These are phyloP conservation scores for Xanthia icteritia DNA, from an alignment of 2,888 invertebrate genomes.

Conservation along the genomic window DNA sequence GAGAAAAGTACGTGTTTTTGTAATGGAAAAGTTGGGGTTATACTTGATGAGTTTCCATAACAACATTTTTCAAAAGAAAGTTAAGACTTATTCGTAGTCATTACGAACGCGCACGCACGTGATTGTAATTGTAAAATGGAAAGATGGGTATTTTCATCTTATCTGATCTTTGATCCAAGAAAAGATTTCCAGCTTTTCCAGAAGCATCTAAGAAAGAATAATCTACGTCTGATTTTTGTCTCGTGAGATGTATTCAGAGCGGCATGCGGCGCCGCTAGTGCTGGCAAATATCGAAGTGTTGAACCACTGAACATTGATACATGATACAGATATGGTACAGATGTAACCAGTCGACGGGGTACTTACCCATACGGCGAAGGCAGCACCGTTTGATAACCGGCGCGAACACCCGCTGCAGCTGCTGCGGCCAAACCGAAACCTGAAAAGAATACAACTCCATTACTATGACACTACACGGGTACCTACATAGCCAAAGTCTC, in stretches of 20 bases:
- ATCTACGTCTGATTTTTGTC: conserved; percentile 87
- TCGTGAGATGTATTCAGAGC: conserved; percentile 88
- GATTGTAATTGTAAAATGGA: conserved; percentile 13
- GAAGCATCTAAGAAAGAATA: conserved; percentile 18
- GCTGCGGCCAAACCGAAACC: conserved; percentile 87
- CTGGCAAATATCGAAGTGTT: conserved; percentile 89
- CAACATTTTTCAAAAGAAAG: conserved; percentile 2
- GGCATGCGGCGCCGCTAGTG: conserved; percentile 87
- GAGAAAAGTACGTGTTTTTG: conserved; percentile 47
- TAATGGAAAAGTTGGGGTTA: conserved; percentile 36
- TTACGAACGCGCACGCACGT: conserved; percentile 50
- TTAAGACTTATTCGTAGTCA: conserved; percentile 29
- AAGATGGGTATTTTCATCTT: background rate
- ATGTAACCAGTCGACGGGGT: conserved; percentile 58
- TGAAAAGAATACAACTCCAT: conserved; percentile 80
- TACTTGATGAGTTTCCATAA: conserved; percentile 5
- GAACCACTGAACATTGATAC: conserved; percentile 89
- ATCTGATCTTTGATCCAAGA: conserved; percentile 21
- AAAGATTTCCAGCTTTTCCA: conserved; percentile 60
- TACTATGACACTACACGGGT: conserved; percentile 46
- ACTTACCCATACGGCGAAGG: conserved; percentile 97
- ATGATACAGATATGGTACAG: conserved; percentile 81
- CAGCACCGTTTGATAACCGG: conserved; percentile 94
- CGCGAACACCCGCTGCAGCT: conserved; percentile 93
- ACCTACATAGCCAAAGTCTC: conserved; percentile 66